phyloP scores from a whole-genome alignment of 2,888 invertebrate genomes.

The Merodon equestris region DNA sequence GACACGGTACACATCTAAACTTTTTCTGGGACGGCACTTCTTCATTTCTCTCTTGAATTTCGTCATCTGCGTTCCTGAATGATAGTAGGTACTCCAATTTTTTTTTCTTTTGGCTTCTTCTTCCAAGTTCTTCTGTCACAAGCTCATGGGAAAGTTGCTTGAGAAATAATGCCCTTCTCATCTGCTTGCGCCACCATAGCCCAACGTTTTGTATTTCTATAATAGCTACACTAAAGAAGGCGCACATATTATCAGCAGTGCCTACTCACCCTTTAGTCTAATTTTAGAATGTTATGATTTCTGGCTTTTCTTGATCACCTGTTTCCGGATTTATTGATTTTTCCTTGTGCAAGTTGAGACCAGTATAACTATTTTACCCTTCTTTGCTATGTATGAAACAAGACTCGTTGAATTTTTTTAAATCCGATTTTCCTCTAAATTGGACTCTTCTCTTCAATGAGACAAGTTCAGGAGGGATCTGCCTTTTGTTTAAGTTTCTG shows the following conservation, averaged over 20 bases:
- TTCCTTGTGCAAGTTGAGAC: constrained; percentile 8
- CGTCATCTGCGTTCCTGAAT: background rate
- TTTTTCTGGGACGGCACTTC: constrained; percentile 7
- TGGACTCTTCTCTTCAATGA: background rate
- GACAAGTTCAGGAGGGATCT: too few species aligned
- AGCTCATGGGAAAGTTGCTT: background rate
- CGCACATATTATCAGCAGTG: too few species aligned
- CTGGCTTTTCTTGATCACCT: too few species aligned
- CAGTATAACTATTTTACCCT: background rate
- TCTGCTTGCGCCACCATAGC: too few species aligned
- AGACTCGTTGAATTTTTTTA: constrained; percentile 1
- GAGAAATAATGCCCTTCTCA: constrained; percentile 4
- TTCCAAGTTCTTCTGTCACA: constrained; percentile 8
- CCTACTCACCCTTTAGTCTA: too few species aligned
- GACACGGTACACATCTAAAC: constrained; percentile 11
- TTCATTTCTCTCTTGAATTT: constrained; percentile 10
- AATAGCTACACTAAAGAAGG: too few species aligned
- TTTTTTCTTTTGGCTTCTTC: constrained; percentile 2
- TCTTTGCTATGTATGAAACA: constrained; percentile 5
- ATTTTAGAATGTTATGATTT: too few species aligned
- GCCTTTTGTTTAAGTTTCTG: background rate
- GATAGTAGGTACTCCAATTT: background rate
- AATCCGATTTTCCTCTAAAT: constrained; percentile 4
- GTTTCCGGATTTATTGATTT: constrained; percentile 4
- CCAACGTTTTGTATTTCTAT: too few species aligned